Evolutionary conservation across 1,140 invertebrate genomes (phyloP), one percentile per base, ranked within the genome.

Genomic region (Philopotamus ludificatus): DNA sequence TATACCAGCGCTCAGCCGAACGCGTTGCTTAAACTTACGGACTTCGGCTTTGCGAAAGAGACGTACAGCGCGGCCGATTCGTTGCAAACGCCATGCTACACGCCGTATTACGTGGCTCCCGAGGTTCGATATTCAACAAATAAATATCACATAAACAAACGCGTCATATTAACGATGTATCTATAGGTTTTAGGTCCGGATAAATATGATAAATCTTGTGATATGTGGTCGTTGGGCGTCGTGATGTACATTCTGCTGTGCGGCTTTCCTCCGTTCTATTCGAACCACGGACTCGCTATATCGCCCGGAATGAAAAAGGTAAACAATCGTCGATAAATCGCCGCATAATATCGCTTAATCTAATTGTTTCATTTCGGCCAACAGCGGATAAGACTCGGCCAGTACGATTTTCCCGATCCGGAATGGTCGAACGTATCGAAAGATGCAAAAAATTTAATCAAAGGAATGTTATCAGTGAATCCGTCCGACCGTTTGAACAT

Each of bases 31-130:
- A 99, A 99, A 81, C 81, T 99, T 68, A 99, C 96, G 34, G 97
- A 99, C 80, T 99, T 99, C 82, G 97, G 97, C n/a, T 99, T 99
- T 84, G 97, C 97, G n/a, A 99, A 99, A 79, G 93, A 97, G 80
- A 95, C 90, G 0, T 81, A 88, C 63, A 83, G 85, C n/a, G 88
- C 90, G 65, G 90, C 92, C 66, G 90, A 94, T 72, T 89, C 92
- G 0, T 79, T 99, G 64, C 94, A 96, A 78, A 99, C 97, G 0
- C 97, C 97, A 1, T 99, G 97, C 78, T 99, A 98, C 74, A 99
- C 97, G 9, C 97, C 97, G 1, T 98, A 98, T 76, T 99, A 99
- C 84, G 97, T 97, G 72, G 93, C 79, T 0, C 79, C 79, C 1
- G 79, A 81, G 75, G 79, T 34, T 34, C 12, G 28, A 34, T 4